Base-by-base conservation (phyloP, 1,140 invertebrate genomes). In the Drosophila setifemur region DNA sequence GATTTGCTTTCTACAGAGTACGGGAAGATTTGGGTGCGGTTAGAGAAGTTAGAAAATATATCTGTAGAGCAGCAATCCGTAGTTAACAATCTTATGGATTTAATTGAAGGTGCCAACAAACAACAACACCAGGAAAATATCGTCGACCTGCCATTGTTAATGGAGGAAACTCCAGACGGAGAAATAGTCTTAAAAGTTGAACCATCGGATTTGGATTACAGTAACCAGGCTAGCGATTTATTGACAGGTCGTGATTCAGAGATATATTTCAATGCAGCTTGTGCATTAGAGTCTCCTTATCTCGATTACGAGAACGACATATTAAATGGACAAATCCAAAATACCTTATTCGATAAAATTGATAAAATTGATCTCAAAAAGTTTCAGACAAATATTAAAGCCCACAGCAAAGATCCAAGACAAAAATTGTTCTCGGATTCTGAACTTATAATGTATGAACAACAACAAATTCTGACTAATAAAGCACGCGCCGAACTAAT, bases 1-100 rank as follows among this genome's bases (percentile, higher is more conserved):
- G 96, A 98, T 88, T 92, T 98, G 28, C 93, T 98, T 4, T 97
- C 96, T 12, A 95, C 96, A 74, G 97, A 98, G 89, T 98, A 97
- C 79, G 95, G 97, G 9, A 96, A 96, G 87, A 98, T 98, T 94
- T 98, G 97, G 97, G 95, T 97, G 87, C 92, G 96, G 47, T 92
- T 98, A 39, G 97, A 98, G 82, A 96, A 97, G 90, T 91, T 98
- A n/a, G 97, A 98, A 90, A 93, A 95, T 29, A 92, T 98, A 35
- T 92, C 98, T 1, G 95, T 95, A 79, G 96, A 98, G 85, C 97
- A 98, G 90, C 97, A 98, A 88, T 95, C 95, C 61, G 96, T 98
- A n/a, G 97, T 98, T 52, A 93, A 94, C 16, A 96, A 97, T 86
- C 91, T 98, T 73, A 93, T 97, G 86, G 95, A 96, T 78, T 94